Percentiles rank a stretch among this genome's conserved stretches.
Conservation (phyloP, 2,113 vertebrate genomes). For the Tricholaema leucomelas region DNA sequence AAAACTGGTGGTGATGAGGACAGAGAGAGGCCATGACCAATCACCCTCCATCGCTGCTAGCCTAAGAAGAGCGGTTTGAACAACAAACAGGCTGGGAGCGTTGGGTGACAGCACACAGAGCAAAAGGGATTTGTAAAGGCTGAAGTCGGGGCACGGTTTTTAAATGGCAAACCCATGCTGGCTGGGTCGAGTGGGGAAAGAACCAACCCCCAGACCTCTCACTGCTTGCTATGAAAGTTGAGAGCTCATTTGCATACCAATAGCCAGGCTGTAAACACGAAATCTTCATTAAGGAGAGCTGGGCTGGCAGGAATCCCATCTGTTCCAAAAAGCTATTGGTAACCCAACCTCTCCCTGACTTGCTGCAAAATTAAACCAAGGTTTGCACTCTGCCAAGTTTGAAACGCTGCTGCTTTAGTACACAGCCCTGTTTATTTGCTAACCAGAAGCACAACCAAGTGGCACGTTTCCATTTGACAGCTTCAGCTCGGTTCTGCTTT, state of each 20-base stretch:
- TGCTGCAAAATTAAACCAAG: constrained; percentile 79
- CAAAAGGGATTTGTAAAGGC: constrained; percentile 65
- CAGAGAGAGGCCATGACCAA: constrained; percentile 40
- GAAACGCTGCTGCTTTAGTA: constrained; percentile 73
- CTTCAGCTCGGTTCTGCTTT: constrained; percentile 71
- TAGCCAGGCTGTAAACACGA: constrained; percentile 80
- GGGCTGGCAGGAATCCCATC: constrained; percentile 78
- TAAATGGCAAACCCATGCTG: constrained; percentile 76
- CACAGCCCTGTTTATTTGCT: constrained; percentile 79
- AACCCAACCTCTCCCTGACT: constrained; percentile 73
- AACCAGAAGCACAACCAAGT: constrained; percentile 77
- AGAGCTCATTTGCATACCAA: constrained; percentile 79
- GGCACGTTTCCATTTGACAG: constrained; percentile 74
- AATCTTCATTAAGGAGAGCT: constrained; percentile 79
- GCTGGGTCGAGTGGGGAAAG: constrained; percentile 54
- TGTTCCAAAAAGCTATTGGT: constrained; percentile 78
- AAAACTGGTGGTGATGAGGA: neutral
- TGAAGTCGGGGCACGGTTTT: constrained; percentile 67
- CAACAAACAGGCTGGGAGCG: constrained; percentile 30
- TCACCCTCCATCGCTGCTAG: constrained; percentile 11
- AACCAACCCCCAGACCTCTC: constrained; percentile 57
- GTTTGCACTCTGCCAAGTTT: constrained; percentile 73
- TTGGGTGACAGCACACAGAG: constrained; percentile 60
- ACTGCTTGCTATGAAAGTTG: constrained; percentile 80
- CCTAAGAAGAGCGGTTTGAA: constrained; percentile 37